Percentiles rank a stretch among this genome's conserved stretches.
These are phyloP conservation scores for Melanerpes aurifrons DNA, from an alignment of 2,113 vertebrate species.

Conservation along the genomic window DNA sequence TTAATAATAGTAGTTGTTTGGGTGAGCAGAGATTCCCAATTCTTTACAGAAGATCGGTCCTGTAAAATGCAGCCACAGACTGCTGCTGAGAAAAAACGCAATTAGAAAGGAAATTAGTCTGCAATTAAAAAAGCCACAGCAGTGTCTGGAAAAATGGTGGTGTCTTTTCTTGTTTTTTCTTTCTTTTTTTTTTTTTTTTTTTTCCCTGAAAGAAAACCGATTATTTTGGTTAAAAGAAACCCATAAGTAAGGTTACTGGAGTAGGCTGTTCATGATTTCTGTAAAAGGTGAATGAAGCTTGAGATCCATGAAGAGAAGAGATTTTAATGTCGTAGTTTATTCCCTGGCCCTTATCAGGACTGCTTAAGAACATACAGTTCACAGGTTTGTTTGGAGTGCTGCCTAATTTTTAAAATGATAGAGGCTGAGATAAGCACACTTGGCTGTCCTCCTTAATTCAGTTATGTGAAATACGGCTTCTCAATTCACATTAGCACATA, in stretches of 20 bases:
- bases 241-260: not conserved
- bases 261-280: not conserved
- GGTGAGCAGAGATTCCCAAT: conserved; percentile 20
- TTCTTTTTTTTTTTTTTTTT: not conserved
- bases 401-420: not conserved
- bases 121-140: conserved; percentile 40
- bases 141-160: not conserved
- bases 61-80: conserved; percentile 46
- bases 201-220: not conserved
- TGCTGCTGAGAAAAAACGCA: conserved; percentile 30
- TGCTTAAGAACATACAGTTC: not conserved
- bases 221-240: not conserved
- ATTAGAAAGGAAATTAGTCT: conserved; percentile 48
- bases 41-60: conserved; percentile 20
- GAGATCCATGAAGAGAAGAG: not conserved
- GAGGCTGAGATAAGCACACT: not conserved
- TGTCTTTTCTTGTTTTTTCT: not conserved
- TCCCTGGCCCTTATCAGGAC: not conserved
- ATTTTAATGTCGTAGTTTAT: not conserved
- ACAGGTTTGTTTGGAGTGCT: not conserved
- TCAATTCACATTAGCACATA: not conserved
- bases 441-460: not conserved
- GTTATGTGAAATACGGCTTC: not conserved
- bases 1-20: conserved; percentile 27
- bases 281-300: not conserved